Percentiles rank a stretch among this genome's conserved stretches.
Conservation (phyloP, 2,888 invertebrate species). For the Apamea anceps region DNA sequence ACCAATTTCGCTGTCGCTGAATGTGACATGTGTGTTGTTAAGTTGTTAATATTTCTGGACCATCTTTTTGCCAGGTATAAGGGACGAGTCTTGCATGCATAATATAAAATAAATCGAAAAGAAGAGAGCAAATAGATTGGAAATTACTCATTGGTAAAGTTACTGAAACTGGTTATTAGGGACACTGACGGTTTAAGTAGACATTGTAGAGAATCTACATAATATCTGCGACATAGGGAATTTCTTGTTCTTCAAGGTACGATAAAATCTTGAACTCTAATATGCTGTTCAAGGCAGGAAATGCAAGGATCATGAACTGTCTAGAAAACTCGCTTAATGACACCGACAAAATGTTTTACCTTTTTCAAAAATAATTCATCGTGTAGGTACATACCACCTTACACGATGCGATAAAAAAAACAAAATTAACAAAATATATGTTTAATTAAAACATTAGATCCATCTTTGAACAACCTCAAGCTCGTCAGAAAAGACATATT, state of each 20-base stretch:
- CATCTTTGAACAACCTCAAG: not conserved
- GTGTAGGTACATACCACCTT: too few relatives aligned
- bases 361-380: too few relatives aligned
- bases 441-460: not conserved
- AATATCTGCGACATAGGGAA: too few relatives aligned
- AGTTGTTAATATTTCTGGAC: conserved; percentile 25
- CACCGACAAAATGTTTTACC: too few relatives aligned
- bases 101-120: conserved; percentile 10
- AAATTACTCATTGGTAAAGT: not conserved
- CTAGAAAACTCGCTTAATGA: not conserved
- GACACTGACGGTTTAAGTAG: not conserved
- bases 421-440: not conserved
- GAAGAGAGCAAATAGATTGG: not conserved
- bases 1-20: conserved; percentile 19
- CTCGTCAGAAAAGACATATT: not conserved
- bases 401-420: too few relatives aligned
- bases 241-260: not conserved
- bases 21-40: conserved; percentile 31
- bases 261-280: not conserved
- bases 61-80: conserved; percentile 24
- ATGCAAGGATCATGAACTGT: not conserved
- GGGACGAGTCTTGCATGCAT: not conserved
- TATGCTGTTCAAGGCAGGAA: not conserved
- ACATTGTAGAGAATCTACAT: not conserved
- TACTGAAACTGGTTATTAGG: not conserved